Evolutionary conservation across 2,797 vertebrate species (phyloP).

Genomic region (Micropoecilia bifurca): DNA sequence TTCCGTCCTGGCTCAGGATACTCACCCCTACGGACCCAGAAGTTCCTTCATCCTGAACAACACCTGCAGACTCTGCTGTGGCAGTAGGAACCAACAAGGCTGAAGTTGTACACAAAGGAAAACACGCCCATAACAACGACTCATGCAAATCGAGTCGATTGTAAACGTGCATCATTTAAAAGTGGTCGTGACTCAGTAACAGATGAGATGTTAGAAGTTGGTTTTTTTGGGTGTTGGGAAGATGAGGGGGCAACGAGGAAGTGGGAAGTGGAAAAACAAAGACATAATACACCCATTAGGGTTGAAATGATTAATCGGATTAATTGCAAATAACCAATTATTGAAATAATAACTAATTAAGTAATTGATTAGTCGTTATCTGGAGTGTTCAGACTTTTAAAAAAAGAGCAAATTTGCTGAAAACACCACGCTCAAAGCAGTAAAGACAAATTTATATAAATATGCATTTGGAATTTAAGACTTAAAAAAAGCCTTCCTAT

Average conservation of each 20-base stretch:
- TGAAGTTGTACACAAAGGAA: conserved; percentile 25
- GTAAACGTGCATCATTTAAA: conserved; percentile 64
- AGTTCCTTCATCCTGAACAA: conserved; percentile 22
- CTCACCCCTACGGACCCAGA: conserved; percentile 33
- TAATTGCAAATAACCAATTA: background rate
- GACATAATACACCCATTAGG: background rate
- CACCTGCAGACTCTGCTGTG: conserved; percentile 33
- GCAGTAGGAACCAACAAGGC: conserved; percentile 26
- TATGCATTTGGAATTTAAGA: too few relatives aligned
- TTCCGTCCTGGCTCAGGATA: conserved; percentile 38
- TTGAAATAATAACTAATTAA: background rate
- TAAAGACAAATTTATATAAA: too few relatives aligned
- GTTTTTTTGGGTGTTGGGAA: background rate
- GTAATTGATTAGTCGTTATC: background rate
- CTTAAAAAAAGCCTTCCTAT: too few relatives aligned
- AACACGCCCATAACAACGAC: conserved; percentile 35
- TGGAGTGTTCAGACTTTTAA: background rate
- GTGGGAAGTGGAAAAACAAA: background rate
- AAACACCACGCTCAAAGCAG: too few relatives aligned
- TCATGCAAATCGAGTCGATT: conserved; percentile 69
- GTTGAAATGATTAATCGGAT: background rate
- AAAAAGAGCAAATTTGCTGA: background rate
- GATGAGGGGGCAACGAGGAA: conserved; percentile 4
- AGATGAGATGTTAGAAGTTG: conserved; percentile 26
- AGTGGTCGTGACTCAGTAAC: conserved; percentile 41